A percentile compares a stretch with the other conserved stretches of the same genome.
Evolutionary conservation across 2,797 vertebrate species (phyloP).

Genomic region (Gila robusta): DNA sequence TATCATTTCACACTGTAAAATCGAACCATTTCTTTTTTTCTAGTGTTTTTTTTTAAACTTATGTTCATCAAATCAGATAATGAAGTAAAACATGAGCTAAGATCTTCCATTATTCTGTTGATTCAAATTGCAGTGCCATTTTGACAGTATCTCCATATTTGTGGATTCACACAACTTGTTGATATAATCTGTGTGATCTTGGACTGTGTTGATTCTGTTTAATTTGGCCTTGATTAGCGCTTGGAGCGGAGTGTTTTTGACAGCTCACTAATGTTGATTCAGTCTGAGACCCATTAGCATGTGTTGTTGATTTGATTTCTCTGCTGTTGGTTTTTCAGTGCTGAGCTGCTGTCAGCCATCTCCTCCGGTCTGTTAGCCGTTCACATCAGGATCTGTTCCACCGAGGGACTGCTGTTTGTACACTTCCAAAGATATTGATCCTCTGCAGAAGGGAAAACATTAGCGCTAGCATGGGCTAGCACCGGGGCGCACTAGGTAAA

Average conservation of each 20-base stretch:
- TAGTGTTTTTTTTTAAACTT: neutral
- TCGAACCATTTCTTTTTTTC: neutral
- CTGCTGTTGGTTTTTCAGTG: constrained; percentile 59
- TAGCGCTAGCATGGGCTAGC: constrained; percentile 73
- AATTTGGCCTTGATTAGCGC: constrained; percentile 70
- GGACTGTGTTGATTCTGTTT: constrained; percentile 69
- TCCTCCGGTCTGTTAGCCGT: constrained; percentile 65
- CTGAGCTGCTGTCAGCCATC: constrained; percentile 76
- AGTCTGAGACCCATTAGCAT: constrained; percentile 61
- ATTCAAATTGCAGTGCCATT: constrained; percentile 44
- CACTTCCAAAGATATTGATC: constrained; percentile 84
- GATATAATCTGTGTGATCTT: constrained; percentile 55
- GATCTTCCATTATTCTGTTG: constrained; percentile 35
- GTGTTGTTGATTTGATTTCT: constrained; percentile 54
- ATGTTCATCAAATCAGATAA: constrained; percentile 4
- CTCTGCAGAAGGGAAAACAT: constrained; percentile 82
- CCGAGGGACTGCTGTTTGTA: constrained; percentile 77
- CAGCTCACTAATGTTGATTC: constrained; percentile 65
- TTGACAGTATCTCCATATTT: constrained; percentile 42
- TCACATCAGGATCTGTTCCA: constrained; percentile 73
- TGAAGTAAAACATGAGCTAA: constrained; percentile 13
- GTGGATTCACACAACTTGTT: constrained; percentile 50
- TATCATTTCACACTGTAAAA: neutral
- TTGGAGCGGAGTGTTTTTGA: constrained; percentile 65
- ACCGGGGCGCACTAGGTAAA: constrained; percentile 75